Conservation (phyloP, 2,797 vertebrate genomes). For the Salmo trutta region DNA sequence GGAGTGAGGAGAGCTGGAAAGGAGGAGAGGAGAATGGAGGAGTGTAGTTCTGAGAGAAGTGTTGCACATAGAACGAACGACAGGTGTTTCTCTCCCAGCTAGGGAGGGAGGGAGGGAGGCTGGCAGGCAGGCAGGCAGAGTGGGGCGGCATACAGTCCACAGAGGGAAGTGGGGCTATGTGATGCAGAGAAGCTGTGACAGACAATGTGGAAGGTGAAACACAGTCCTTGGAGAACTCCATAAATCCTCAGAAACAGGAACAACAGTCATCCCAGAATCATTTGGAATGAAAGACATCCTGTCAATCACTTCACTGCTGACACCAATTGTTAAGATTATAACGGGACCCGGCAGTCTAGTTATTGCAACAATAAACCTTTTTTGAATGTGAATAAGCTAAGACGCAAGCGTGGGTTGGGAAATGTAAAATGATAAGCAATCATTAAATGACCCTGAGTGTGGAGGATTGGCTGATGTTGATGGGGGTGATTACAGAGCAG, state of each 20-base stretch:
- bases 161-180: constrained; percentile 26
- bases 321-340: neutral
- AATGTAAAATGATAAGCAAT: neutral
- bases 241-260: constrained; percentile 51
- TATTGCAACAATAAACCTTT: neutral
- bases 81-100: constrained; percentile 61
- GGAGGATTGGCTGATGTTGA: too few relatives aligned
- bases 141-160: constrained; percentile 59
- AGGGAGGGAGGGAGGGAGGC: neutral
- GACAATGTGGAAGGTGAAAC: neutral
- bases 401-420: neutral
- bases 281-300: neutral
- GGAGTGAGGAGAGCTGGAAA: constrained; percentile 54
- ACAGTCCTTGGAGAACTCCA: constrained; percentile 43
- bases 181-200: neutral
- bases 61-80: constrained; percentile 52
- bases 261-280: constrained; percentile 54
- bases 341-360: neutral
- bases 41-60: constrained; percentile 46
- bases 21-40: constrained; percentile 57
- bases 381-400: neutral
- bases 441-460: neutral
- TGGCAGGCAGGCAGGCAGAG: neutral
- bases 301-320: neutral
- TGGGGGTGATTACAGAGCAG: too few relatives aligned